phyloP scores from a whole-genome alignment of 35 echinoderm and acorn worm species.

The Heliocidaris erythrogramma region DNA sequence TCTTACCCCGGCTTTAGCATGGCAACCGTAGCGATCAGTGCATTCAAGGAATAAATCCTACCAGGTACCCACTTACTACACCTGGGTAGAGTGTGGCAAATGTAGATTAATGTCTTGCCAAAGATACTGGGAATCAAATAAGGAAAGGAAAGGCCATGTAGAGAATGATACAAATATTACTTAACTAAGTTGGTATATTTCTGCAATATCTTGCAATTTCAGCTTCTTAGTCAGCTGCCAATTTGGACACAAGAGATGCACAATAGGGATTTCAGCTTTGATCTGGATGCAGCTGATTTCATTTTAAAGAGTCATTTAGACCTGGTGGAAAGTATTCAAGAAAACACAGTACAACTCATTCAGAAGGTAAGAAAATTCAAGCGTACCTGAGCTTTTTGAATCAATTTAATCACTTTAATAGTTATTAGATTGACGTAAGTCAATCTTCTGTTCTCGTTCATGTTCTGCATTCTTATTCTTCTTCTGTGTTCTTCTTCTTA shows the following conservation, averaged over 20 bases:
- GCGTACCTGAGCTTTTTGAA: neutral
- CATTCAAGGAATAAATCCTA: too few relatives aligned
- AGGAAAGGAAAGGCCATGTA: neutral
- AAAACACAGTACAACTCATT: constrained; percentile 88
- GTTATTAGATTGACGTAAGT: too few relatives aligned
- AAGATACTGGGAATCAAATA: neutral
- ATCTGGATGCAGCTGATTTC: constrained; percentile 84
- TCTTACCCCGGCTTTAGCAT: too few relatives aligned
- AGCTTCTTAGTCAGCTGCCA: constrained; percentile 84
- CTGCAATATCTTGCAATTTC: neutral
- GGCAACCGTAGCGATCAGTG: too few relatives aligned
- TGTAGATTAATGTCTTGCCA: too few relatives aligned
- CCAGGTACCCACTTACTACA: too few relatives aligned
- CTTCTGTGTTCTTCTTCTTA: too few relatives aligned
- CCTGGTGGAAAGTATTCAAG: constrained; percentile 82
- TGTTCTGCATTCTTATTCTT: too few relatives aligned
- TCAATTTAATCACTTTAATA: too few relatives aligned
- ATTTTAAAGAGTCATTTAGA: constrained; percentile 80
- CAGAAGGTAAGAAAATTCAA: constrained; percentile 77
- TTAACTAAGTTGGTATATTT: neutral
- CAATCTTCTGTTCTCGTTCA: too few relatives aligned
- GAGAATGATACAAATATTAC: neutral
- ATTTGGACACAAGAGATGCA: constrained; percentile 79
- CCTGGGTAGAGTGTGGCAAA: too few relatives aligned
- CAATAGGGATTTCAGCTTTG: constrained; percentile 70